Percentiles rank a stretch among this genome's conserved stretches.
Evolutionary conservation across 2,888 invertebrate genomes (phyloP).

Genomic region (Quadriops clusia): DNA sequence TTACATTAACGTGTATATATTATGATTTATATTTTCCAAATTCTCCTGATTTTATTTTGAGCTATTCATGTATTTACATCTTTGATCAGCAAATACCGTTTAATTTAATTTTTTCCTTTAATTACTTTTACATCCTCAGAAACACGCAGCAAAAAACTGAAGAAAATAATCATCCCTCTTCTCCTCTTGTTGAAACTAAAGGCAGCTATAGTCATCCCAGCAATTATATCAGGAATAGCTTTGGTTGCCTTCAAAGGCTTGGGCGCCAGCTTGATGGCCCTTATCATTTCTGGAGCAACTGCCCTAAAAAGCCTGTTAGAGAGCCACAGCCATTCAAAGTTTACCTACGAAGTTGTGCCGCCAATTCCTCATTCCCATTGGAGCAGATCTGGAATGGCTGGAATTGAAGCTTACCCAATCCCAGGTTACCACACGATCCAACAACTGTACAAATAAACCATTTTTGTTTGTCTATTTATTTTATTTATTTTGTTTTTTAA

Average conservation of each 20-base stretch:
- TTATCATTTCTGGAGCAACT: slow-evolving; percentile 44
- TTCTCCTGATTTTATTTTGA: not conserved
- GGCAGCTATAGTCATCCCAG: slow-evolving; percentile 47
- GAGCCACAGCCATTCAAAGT: slow-evolving; percentile 20
- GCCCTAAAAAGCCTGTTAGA: slow-evolving; percentile 31
- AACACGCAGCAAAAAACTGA: slow-evolving; percentile 47
- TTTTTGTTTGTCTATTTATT: slow-evolving; percentile 7
- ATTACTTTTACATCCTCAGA: slow-evolving; percentile 35
- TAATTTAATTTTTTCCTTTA: not conserved
- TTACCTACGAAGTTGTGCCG: slow-evolving; percentile 33
- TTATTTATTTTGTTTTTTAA: slow-evolving; percentile 10
- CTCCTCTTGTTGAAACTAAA: slow-evolving; percentile 50
- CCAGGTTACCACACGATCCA: slow-evolving; percentile 24
- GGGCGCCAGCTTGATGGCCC: slow-evolving; percentile 48
- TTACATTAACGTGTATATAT: not conserved
- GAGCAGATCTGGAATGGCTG: slow-evolving; percentile 23
- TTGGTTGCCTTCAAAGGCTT: slow-evolving; percentile 54
- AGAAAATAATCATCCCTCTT: slow-evolving; percentile 49
- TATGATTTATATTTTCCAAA: slow-evolving; percentile 2
- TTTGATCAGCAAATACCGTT: not conserved
- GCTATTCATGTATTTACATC: not conserved
- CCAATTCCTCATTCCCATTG: slow-evolving; percentile 24
- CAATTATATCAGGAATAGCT: slow-evolving; percentile 47
- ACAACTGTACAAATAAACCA: slow-evolving; percentile 8
- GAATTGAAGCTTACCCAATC: slow-evolving; percentile 16